Base-by-base conservation (phyloP, 92 coral and sea anemone species). In the Virgularia gustaviana region DNA sequence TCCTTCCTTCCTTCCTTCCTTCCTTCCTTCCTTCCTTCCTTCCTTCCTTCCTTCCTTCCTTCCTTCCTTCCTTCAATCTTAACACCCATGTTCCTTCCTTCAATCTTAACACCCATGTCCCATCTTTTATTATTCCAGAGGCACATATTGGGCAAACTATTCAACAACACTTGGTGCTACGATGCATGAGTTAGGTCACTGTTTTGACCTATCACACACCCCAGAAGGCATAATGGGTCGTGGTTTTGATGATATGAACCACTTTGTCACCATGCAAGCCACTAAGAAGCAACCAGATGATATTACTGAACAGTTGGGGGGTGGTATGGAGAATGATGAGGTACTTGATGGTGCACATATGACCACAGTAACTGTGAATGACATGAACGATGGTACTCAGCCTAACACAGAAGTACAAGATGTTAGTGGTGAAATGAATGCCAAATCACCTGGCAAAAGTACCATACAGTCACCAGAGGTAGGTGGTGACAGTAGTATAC, bases 91-190 rank as follows among this genome's bases (percentile, higher is more conserved):
- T 6, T 24, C 19, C 12, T 6, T 10, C 29, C 7, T 7, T 42
- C 6, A 45, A 7, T 41, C 47, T 27, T 18, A 2, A 19, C 0
- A 52, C 6, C 7, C 32, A 23, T 60, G 20, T 9, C 19, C 3
- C 25, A 15, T 18, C 18, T 30, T 34, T 1, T 25, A 37, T 9
- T 18, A 12, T 56, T 79, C 25, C 71, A 91, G 97, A 45, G 97
- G 97, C 2, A 83, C 90, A 49, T 91, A 83, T 64, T 91, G 97
- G 97, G 97, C 97, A 16, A 91, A 91, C 67, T 91, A 91, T 73
- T 85, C 97, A 56, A 91, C 97, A 53, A 87, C 96, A 28, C 87
- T 91, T 49, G 97, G 97, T 42, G 97, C 97, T 23, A 83, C 97
- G 23, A 85, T 91, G 81, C 97, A 91, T 75, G 97, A 91, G 36